Base-by-base conservation (phyloP, 2,888 invertebrate species). In the Leptura quadrifasciata region DNA sequence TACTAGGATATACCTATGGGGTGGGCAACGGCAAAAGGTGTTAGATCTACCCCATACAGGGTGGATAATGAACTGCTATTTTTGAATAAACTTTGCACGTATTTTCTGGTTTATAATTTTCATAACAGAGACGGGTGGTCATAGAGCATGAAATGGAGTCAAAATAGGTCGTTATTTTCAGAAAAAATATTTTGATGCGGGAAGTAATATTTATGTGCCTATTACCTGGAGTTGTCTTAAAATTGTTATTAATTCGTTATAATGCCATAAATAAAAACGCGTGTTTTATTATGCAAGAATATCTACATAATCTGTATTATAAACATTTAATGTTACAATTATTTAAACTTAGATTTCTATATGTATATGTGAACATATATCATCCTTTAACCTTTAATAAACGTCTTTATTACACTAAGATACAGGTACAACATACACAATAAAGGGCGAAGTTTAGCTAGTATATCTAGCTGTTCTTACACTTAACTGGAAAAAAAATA, bases 1-100 rank as follows among this genome's bases (percentile, higher is more conserved):
- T 78, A 78, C 78, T 76, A 76, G 76, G 77, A 79, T 82, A 81
- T 84, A 84, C 83, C 83, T 85, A 83, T 84, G 84, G 85, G 85
- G 85, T 84, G 84, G 83, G 81, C 76, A 75, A 74, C 72, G 58
- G 71, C 75, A 79, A 79, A 80, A 80, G 80, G 80, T 80, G 80
- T 79, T 69, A 65, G 75, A 73, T 78, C 71, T 74, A 72, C 71
- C 74, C 77, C 54, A 47, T 75, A 78, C 76, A 78, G 79, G 79
- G 77, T 77, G 79, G 74, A 72, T 64, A 69, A 65, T 72, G 63
- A 64, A 65, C 58, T 58, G 60, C 60, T 6, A 12, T 21, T 61
- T 71, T 61, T 71, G 71, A 71, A 71, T 71, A 31, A 27, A n/a
- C 35, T 76, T 73, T 76, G 65, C 70, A 63, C 76, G 69, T 72